Evolutionary conservation across 2,113 vertebrate species (phyloP), one percentile per base, ranked within the genome.

Genomic region (Clinocottus analis): DNA sequence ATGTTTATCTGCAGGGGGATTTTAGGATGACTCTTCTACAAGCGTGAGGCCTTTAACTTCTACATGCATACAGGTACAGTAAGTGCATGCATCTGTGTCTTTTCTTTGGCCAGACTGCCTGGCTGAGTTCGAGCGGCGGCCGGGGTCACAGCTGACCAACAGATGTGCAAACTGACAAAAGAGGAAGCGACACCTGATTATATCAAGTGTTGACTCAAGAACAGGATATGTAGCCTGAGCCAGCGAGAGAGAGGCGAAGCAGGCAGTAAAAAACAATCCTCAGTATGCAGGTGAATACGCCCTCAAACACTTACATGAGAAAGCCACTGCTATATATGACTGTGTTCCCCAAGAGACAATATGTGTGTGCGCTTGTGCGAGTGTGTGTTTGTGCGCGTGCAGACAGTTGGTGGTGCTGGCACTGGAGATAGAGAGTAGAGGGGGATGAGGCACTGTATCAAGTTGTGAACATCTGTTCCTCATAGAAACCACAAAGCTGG

Each of bases 391-490:
- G n/a, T 74, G 77, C 85, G 85, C 65, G 68, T 70, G 82, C 75
- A 94, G 91, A 88, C 92, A 94, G 94, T 95, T 95, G 92, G 93
- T 90, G 91, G 92, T 90, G 79, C 91, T 94, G 92, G 91, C 89
- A 88, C 85, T 86, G 87, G 84, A 95, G 94, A 95, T 95, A 95
- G 93, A 80, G 90, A 86, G 87, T 45, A 64, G 88, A 92, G 91
- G 92, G 90, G 89, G 91, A 93, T 92, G 94, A 94, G 74, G 88
- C 80, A 83, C 93, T 91, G 92, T 94, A 95, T 95, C 94, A 92
- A 95, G 91, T 92, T 92, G 90, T 94, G 94, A 95, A 95, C 94
- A 95, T 95, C 94, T 95, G 95, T 94, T 95, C 89, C 92, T 93
- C 91, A 89, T 92, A 92, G 92, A 95, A 94, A 95, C 95, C 94